Evolutionary conservation across 2,113 vertebrate genomes (phyloP).

Genomic region (Paracanthobrama guichenoti): DNA sequence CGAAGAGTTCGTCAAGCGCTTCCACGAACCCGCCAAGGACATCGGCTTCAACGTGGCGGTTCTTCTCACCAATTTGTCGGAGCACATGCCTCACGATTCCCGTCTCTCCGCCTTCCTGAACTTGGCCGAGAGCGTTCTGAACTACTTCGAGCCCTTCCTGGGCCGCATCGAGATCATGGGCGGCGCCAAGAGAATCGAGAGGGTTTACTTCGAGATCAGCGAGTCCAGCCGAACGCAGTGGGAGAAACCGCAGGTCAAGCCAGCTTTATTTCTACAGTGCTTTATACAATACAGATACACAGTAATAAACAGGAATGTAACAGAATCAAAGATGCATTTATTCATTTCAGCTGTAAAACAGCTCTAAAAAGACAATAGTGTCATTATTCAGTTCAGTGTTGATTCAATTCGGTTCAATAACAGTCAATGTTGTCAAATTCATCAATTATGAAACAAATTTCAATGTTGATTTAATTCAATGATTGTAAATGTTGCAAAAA

Average conservation of each 20-base stretch:
- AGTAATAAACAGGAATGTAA: too few relatives aligned
- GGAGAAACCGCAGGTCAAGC: conserved; percentile 97
- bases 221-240: conserved; percentile 96
- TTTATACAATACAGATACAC: too few relatives aligned
- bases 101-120: conserved; percentile 89
- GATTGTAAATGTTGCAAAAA: neutral
- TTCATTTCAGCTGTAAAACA: too few relatives aligned
- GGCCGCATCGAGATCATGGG: conserved; percentile 99
- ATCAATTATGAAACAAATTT: neutral
- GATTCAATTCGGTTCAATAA: neutral
- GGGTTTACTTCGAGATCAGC: conserved; percentile 98
- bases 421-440: neutral
- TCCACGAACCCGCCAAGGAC: conserved; percentile 96
- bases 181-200: conserved; percentile 94
- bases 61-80: conserved; percentile 91
- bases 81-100: conserved; percentile 95
- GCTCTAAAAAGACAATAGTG: too few relatives aligned
- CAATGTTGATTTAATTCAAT: neutral
- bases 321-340: too few relatives aligned
- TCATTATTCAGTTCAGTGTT: too few relatives aligned
- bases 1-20: conserved; percentile 91
- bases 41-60: conserved; percentile 98
- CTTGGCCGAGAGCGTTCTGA: conserved; percentile 92
- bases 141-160: conserved; percentile 93
- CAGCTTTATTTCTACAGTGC: neutral